phyloP scores from a whole-genome alignment of 2,888 invertebrate genomes.

The Drosophila quinaria region DNA sequence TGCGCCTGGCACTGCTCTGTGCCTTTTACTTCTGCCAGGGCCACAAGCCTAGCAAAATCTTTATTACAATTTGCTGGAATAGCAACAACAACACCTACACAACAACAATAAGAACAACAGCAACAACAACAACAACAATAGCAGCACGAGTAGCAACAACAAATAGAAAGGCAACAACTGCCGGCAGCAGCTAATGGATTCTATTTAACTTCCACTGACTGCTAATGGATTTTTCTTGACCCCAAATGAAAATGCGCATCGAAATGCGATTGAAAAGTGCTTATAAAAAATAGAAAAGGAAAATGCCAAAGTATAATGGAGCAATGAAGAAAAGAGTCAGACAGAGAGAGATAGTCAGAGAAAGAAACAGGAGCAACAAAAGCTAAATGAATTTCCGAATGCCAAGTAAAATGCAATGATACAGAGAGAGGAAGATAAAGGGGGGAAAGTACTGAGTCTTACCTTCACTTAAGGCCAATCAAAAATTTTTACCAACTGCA shows the following conservation, averaged over 20 bases:
- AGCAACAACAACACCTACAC: conserved; percentile 39
- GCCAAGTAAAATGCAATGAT: conserved; percentile 50
- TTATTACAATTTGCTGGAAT: conserved; percentile 67
- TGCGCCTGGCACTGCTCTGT: conserved; percentile 34
- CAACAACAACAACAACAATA: conserved; percentile 16
- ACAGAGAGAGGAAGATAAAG: neutral
- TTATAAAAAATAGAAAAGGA: conserved; percentile 72
- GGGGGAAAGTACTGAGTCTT: neutral
- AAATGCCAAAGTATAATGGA: conserved; percentile 66
- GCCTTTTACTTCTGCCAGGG: conserved; percentile 60
- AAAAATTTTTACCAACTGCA: conserved; percentile 46
- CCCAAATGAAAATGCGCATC: conserved; percentile 84
- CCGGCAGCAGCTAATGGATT: conserved; percentile 84
- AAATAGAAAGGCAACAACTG: conserved; percentile 57
- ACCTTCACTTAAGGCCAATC: conserved; percentile 42
- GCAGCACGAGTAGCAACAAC: conserved; percentile 31
- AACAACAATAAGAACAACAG: conserved; percentile 34
- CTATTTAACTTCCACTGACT: conserved; percentile 85
- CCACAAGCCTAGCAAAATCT: conserved; percentile 52
- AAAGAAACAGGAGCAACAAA: conserved; percentile 23
- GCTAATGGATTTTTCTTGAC: conserved; percentile 86
- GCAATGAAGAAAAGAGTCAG: conserved; percentile 44
- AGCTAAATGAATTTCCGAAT: conserved; percentile 63
- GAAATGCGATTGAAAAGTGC: conserved; percentile 80
- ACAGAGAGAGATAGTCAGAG: conserved; percentile 11